phyloP scores from a whole-genome alignment of 2,888 invertebrate genomes.

The Epinotia demarniana region DNA sequence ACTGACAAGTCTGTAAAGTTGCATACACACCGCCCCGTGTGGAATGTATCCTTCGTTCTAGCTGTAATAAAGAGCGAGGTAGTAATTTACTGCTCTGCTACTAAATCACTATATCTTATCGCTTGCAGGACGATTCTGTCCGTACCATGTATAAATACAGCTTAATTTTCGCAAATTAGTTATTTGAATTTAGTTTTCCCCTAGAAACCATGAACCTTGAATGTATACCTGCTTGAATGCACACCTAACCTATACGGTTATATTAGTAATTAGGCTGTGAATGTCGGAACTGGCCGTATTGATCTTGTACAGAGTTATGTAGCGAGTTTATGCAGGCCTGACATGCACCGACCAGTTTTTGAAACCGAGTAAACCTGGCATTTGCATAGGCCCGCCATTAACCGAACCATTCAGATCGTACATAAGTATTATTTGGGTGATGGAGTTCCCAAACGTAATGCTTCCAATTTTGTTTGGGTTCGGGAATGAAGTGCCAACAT shows the following conservation, averaged over 20 bases:
- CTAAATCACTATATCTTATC: too few species aligned
- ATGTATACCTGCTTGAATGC: too few species aligned
- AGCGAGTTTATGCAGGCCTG: neutral
- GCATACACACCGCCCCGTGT: too few species aligned
- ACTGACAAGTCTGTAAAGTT: neutral
- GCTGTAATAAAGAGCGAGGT: neutral
- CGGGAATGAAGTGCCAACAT: neutral
- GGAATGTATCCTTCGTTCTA: neutral
- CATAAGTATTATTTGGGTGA: neutral
- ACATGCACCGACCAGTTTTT: conserved; percentile 10
- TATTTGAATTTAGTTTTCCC: too few species aligned
- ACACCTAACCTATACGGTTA: neutral
- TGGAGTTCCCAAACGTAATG: conserved; percentile 10
- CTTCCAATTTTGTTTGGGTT: neutral
- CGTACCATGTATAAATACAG: neutral
- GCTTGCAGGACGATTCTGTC: too few species aligned
- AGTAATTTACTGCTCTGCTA: neutral
- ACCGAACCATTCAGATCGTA: neutral
- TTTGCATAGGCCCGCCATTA: conserved; percentile 8
- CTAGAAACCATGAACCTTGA: too few species aligned
- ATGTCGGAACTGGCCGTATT: neutral
- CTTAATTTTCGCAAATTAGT: too few species aligned
- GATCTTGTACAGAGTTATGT: neutral
- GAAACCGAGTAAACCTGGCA: neutral
- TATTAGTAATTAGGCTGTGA: neutral